Evolutionary conservation across 2,113 vertebrate species (phyloP), one percentile per base, ranked within the genome.

Genomic region (Rhynchopsitta pachyrhyncha): DNA sequence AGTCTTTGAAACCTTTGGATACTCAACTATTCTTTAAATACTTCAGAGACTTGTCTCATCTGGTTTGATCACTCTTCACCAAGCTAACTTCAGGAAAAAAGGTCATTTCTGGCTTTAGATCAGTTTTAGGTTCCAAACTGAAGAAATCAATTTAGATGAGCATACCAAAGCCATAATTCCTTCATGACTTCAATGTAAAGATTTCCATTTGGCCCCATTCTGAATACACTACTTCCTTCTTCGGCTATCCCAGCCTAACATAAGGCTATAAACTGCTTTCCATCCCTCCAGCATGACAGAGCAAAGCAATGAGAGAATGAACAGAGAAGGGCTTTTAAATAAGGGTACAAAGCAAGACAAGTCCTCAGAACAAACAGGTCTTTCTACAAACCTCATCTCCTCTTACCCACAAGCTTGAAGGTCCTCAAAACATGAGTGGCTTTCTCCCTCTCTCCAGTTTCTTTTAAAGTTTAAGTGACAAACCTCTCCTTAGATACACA

Each of bases 221-320:
- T 62, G 20, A 91, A 52, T 31, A 71, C 4, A 64, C 16, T 41
- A 18, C 3, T 20, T 52, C n/a, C 18, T 75, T 88, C 77, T 93
- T 33, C 76, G 70, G 60, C 24, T 82, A 39, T 76, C 75, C 33
- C 50, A 84, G 53, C 11, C 79, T 83, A 77, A 77, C 14, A 78
- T 11, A 42, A 74, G 33, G 37, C 80, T 95, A 78, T 67, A 75
- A 92, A 76, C 52, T 41, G 23, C 13, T 88, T 52, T 74, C 73
- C 68, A 84, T 37, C 52, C 55, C 76, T 76, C 44, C 49, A 88
- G 74, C 73, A 73, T 11, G 76, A 96, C 82, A 95, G 69, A 88
- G 85, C 81, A 93, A 96, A 97, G 92, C 90, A 95, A 92, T 39
- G 81, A 93, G 42, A 93, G 73, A 83, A 67, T 82, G 87, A 94